Conservation (phyloP, 1,140 invertebrate species). For the Dendroctonus valens region DNA sequence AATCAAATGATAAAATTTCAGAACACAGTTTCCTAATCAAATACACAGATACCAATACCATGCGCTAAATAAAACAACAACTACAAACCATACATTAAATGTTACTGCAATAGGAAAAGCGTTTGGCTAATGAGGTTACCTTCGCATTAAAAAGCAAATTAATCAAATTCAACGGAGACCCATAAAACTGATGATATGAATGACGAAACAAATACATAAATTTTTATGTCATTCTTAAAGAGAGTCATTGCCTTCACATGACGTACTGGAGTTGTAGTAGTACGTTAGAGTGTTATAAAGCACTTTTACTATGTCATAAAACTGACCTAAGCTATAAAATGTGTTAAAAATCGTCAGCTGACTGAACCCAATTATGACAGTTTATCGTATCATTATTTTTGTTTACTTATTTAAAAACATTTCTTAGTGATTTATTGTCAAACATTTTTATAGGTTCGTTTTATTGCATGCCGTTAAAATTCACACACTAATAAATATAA, state of each 20-base stretch:
- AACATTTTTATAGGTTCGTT: constrained; percentile 16
- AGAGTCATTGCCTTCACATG: constrained; percentile 20
- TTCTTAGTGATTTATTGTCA: constrained; percentile 30
- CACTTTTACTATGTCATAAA: constrained; percentile 51
- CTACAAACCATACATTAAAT: too few relatives aligned
- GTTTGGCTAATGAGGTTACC: too few relatives aligned
- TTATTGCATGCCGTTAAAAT: constrained; percentile 18
- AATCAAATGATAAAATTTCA: too few relatives aligned
- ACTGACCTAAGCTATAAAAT: constrained; percentile 49
- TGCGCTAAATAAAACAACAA: too few relatives aligned
- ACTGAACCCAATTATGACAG: constrained; percentile 46
- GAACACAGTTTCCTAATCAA: too few relatives aligned
- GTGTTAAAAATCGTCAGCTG: constrained; percentile 46
- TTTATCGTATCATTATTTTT: constrained; percentile 36
- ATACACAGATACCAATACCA: too few relatives aligned
- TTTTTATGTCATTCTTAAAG: constrained; percentile 26
- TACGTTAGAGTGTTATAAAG: constrained; percentile 36
- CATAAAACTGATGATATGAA: not conserved
- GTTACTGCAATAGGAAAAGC: too few relatives aligned
- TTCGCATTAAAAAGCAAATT: not conserved
- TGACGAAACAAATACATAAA: constrained; percentile 24
- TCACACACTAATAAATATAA: constrained; percentile 19
- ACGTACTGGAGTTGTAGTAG: constrained; percentile 27
- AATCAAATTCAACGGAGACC: not conserved
- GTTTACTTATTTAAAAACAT: constrained; percentile 23